phyloP scores from a whole-genome alignment of 2,113 vertebrate species.

The Brachionichthys hirsutus region DNA sequence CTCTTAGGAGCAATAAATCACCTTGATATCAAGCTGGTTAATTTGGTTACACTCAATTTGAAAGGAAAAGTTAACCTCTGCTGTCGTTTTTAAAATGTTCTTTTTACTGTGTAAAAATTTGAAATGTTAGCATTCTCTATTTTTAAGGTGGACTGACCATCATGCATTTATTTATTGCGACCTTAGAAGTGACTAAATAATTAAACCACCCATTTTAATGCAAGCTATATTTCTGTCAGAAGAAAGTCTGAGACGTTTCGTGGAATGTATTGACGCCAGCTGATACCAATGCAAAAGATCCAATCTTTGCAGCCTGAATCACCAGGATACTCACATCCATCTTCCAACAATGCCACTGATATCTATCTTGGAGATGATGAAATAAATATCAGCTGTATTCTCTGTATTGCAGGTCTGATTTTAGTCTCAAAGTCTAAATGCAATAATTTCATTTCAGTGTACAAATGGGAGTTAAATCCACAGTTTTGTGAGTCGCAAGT shows the following conservation, averaged over 20 bases:
- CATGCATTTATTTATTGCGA: neutral
- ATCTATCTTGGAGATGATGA: conserved; percentile 4
- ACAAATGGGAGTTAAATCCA: neutral
- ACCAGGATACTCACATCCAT: neutral
- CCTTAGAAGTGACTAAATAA: neutral
- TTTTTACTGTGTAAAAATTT: neutral
- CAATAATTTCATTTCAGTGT: neutral
- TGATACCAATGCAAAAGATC: neutral
- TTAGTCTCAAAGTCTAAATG: neutral
- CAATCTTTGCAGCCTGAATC: neutral
- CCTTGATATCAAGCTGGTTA: conserved; percentile 17
- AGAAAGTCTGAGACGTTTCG: neutral
- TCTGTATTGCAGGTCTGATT: neutral
- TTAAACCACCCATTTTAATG: neutral
- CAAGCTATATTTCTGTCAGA: neutral
- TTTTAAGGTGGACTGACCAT: neutral
- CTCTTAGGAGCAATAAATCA: conserved; percentile 39
- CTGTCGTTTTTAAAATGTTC: neutral
- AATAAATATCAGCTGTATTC: conserved; percentile 1
- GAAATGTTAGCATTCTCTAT: neutral
- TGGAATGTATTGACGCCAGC: conserved; percentile 3
- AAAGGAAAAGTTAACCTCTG: conserved; percentile 18
- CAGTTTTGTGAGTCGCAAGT: neutral
- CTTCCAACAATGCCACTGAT: conserved; percentile 8
- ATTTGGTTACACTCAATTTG: conserved; percentile 21